Evolutionary conservation across 2,113 vertebrate species (phyloP).

Genomic region (Dryoscopus gambensis): DNA sequence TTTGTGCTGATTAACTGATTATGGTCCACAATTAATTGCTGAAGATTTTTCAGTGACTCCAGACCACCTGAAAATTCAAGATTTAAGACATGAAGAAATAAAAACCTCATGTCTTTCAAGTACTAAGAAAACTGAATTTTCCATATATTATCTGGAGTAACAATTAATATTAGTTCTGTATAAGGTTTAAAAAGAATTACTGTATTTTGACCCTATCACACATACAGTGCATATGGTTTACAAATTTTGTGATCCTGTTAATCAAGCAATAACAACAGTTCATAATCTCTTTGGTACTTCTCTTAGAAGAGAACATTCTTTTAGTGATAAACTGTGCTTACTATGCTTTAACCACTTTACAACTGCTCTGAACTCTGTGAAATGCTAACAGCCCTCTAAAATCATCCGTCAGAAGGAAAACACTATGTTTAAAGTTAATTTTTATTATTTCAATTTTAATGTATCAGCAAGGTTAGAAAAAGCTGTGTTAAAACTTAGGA

Average conservation of each 20-base stretch:
- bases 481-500: background rate
- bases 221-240: background rate
- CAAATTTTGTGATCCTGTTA: background rate
- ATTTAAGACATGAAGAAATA: background rate
- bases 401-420: background rate
- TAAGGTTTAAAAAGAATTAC: background rate
- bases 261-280: background rate
- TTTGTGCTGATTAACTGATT: slow-evolving; percentile 89
- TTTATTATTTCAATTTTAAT: background rate
- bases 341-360: background rate
- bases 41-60: slow-evolving; percentile 81
- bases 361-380: background rate
- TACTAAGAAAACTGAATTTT: background rate
- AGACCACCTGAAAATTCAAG: slow-evolving; percentile 81
- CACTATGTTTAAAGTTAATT: background rate
- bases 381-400: background rate
- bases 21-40: slow-evolving; percentile 82
- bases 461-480: background rate
- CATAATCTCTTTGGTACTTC: background rate
- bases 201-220: background rate
- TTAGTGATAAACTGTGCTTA: background rate
- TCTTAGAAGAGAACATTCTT: background rate
- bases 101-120: background rate
- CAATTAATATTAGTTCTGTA: background rate
- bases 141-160: background rate